These are phyloP conservation scores for Nothobranchius furzeri DNA, from an alignment of 2,113 vertebrate genomes.

Conservation along the genomic window DNA sequence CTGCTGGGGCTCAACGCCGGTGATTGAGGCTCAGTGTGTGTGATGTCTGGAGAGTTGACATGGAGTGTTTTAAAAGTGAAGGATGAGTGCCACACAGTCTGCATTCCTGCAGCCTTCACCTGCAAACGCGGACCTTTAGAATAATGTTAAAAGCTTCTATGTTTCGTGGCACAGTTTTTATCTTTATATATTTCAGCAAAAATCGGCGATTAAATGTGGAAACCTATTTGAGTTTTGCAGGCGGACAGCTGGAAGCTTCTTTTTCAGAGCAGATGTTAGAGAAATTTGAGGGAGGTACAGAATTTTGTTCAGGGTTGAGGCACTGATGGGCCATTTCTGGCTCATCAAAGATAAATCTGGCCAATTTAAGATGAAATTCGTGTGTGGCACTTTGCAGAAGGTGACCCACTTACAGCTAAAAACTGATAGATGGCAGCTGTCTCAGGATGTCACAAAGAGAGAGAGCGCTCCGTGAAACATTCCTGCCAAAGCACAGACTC, in stretches of 20 bases:
- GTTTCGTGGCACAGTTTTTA: background rate
- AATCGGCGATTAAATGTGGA: background rate
- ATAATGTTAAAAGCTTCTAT: background rate
- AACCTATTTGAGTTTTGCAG: background rate
- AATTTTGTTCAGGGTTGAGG: slow-evolving; percentile 2
- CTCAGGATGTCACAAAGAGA: background rate
- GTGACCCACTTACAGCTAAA: slow-evolving; percentile 7
- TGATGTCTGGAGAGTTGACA: slow-evolving; percentile 37
- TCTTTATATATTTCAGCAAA: background rate
- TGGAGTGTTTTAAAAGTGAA: slow-evolving; percentile 22
- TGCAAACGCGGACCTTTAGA: slow-evolving; percentile 18
- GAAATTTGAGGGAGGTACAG: background rate
- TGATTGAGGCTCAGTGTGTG: slow-evolving; percentile 20
- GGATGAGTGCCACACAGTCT: slow-evolving; percentile 7
- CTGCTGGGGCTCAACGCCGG: slow-evolving; percentile 8
- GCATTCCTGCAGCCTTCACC: slow-evolving; percentile 9
- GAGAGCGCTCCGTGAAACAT: background rate
- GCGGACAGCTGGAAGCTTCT: background rate
- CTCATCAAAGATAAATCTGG: slow-evolving; percentile 2
- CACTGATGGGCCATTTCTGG: background rate
- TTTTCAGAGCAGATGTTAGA: slow-evolving; percentile 1
- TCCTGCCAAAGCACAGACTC: background rate
- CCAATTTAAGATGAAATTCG: background rate
- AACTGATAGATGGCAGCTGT: slow-evolving; percentile 13
- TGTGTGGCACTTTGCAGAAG: slow-evolving; percentile 8